Conservation (phyloP, 2,797 vertebrate genomes). For the Sebastes melanostomus region DNA sequence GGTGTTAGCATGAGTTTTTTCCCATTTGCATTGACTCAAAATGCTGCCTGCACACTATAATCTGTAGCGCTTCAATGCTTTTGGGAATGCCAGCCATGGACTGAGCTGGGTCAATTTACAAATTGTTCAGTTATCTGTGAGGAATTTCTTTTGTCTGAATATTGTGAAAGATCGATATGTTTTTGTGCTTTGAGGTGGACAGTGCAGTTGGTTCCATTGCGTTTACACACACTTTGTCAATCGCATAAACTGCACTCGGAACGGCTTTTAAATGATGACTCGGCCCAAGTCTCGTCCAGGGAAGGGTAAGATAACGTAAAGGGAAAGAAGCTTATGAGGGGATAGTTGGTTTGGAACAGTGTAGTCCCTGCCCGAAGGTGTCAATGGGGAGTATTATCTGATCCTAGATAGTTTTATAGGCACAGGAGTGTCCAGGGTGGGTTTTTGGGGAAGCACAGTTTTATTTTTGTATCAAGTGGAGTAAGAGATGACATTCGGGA, state of each 20-base stretch:
- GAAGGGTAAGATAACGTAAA: conserved; percentile 60
- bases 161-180: conserved; percentile 13
- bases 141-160: conserved; percentile 19
- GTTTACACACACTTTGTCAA: conserved; percentile 9
- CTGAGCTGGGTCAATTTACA: conserved; percentile 9
- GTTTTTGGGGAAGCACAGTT: conserved; percentile 58
- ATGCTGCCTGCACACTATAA: not conserved
- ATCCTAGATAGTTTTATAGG: conserved; percentile 54
- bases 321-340: conserved; percentile 55
- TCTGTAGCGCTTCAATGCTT: conserved; percentile 37
- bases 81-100: conserved; percentile 32
- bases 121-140: conserved; percentile 1
- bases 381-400: conserved; percentile 12
- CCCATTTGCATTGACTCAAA: conserved; percentile 3
- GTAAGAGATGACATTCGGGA: conserved; percentile 25
- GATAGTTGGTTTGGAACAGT: not conserved
- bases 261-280: conserved; percentile 22
- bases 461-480: conserved; percentile 76
- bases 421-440: conserved; percentile 49
- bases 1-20: not conserved
- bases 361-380: not conserved
- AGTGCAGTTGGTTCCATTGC: conserved; percentile 8
- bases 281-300: conserved; percentile 22
- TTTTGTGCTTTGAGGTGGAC: conserved; percentile 8
- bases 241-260: conserved; percentile 25